Percentiles rank a stretch among this genome's conserved stretches.
phyloP scores from a whole-genome alignment of 2,113 vertebrate species.

The Callaeas wilsoni region DNA sequence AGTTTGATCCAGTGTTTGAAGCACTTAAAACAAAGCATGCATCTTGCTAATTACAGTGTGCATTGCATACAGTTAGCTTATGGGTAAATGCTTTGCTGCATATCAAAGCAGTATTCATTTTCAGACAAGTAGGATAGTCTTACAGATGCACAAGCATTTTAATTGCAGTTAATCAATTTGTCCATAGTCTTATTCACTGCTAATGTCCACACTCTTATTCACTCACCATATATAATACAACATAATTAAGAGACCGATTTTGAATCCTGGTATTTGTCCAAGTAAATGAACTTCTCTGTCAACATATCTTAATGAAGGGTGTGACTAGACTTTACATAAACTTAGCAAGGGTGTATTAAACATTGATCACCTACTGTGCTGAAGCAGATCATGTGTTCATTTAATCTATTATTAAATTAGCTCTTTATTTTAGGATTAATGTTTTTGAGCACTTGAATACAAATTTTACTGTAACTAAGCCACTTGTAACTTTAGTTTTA shows the following conservation, averaged over 20 bases:
- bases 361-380: background rate
- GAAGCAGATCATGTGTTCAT: background rate
- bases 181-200: background rate
- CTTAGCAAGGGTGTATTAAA: conserved; percentile 1
- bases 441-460: background rate
- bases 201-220: conserved; percentile 11
- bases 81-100: background rate
- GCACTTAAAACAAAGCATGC: background rate
- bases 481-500: background rate
- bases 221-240: background rate
- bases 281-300: conserved; percentile 15
- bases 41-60: background rate
- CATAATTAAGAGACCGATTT: conserved; percentile 7
- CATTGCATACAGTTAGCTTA: background rate
- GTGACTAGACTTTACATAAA: conserved; percentile 45
- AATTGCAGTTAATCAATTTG: conserved; percentile 35
- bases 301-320: conserved; percentile 19
- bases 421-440: conserved; percentile 32
- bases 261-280: background rate
- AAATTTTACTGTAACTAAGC: background rate
- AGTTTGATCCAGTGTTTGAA: background rate
- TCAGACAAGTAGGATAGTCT: background rate
- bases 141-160: background rate
- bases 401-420: conserved; percentile 10
- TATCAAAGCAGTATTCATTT: background rate